Conservation (phyloP, 2,113 vertebrate species). For the Furnarius figulus region DNA sequence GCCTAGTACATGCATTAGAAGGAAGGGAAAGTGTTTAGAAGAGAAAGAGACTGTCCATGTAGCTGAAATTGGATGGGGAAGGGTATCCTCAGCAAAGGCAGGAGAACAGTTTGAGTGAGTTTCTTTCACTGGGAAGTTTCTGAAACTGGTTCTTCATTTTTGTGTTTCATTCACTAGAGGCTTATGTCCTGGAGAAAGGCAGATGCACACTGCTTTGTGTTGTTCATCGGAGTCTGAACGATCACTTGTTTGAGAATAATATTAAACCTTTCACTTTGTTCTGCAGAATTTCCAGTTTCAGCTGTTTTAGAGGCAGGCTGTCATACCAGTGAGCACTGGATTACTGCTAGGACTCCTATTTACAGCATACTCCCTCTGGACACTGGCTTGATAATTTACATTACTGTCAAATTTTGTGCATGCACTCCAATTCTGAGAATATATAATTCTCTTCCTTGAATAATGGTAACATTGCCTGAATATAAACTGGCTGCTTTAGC, state of each 20-base stretch:
- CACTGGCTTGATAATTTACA: conserved; percentile 20
- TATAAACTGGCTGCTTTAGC: not conserved
- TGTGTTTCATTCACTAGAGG: not conserved
- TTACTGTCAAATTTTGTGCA: not conserved
- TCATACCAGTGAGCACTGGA: not conserved
- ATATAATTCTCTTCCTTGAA: not conserved
- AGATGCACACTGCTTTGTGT: not conserved
- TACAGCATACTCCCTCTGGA: not conserved
- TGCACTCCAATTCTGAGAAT: not conserved
- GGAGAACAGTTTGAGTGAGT: not conserved
- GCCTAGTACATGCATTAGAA: not conserved
- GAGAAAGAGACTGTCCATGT: not conserved
- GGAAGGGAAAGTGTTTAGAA: not conserved
- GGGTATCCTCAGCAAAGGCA: not conserved
- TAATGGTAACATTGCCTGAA: not conserved
- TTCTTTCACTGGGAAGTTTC: not conserved
- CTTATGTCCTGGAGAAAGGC: not conserved
- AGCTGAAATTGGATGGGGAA: not conserved
- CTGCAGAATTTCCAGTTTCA: not conserved
- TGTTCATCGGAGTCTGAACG: not conserved
- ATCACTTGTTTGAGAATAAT: not conserved
- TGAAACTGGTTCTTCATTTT: not conserved
- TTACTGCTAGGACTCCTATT: not conserved
- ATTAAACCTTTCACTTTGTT: not conserved
- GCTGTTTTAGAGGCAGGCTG: not conserved